Conservation (phyloP, 2,113 vertebrate genomes). For the Sapajus apella region DNA sequence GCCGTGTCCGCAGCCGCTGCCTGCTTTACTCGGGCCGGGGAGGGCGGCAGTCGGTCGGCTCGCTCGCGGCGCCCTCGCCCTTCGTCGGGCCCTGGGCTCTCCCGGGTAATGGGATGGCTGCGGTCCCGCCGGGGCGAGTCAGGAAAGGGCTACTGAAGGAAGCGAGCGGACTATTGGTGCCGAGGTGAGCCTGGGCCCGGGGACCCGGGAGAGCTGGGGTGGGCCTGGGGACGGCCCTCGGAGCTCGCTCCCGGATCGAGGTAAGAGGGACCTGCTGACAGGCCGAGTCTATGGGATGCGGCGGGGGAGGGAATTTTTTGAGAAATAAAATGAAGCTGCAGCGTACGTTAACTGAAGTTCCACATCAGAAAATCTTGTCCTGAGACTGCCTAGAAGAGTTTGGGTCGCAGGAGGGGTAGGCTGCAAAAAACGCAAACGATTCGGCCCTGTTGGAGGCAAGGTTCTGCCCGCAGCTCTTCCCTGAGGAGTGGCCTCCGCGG, state of each 20-base stretch:
- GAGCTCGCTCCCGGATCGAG: background rate
- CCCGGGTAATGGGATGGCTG: background rate
- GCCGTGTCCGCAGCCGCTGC: slow-evolving; percentile 49
- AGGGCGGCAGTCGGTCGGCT: background rate
- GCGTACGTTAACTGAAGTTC: background rate
- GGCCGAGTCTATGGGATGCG: background rate
- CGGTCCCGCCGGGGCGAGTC: slow-evolving; percentile 55
- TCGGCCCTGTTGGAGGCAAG: background rate
- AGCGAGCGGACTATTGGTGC: background rate
- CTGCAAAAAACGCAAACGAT: background rate
- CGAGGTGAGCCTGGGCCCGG: background rate
- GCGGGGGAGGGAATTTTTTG: background rate
- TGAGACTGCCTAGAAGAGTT: background rate
- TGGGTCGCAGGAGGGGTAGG: background rate
- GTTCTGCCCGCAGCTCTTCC: background rate
- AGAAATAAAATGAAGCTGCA: slow-evolving; percentile 59
- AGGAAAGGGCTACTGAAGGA: slow-evolving; percentile 64
- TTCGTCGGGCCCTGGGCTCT: background rate
- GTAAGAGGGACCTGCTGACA: background rate
- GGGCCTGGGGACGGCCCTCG: background rate
- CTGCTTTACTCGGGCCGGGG: background rate
- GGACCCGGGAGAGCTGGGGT: background rate
- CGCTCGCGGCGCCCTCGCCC: background rate
- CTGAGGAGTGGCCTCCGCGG: background rate
- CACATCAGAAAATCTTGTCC: slow-evolving; percentile 24